Conservation (phyloP, 2,888 invertebrate species). For the Phalangium opilio region DNA sequence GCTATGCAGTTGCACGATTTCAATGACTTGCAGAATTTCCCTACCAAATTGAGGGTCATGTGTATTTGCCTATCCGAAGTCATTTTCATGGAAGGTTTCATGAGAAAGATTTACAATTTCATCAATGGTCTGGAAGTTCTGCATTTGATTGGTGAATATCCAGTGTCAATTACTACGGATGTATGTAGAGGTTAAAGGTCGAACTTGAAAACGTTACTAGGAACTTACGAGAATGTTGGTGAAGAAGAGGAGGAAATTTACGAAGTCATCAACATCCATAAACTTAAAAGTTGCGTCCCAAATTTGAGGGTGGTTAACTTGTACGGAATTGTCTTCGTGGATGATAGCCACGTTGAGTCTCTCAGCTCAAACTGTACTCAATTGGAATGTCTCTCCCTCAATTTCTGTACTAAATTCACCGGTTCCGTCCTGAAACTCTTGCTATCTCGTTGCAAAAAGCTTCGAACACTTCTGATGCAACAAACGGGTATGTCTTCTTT, state of each 20-base stretch:
- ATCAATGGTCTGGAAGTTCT: conserved; percentile 94
- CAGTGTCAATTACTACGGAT: too few species aligned
- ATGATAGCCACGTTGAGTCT: conserved; percentile 96
- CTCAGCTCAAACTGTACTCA: conserved; percentile 74
- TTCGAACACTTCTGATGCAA: conserved; percentile 84
- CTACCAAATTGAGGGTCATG: conserved; percentile 85
- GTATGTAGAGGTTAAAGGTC: background rate
- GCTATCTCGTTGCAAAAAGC: conserved; percentile 78
- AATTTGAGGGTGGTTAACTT: conserved; percentile 93
- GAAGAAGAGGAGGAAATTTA: conserved; percentile 99
- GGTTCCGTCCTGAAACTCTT: conserved; percentile 88
- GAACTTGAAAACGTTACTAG: conserved; percentile 33
- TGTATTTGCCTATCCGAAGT: conserved; percentile 96
- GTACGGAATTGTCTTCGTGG: conserved; percentile 95
- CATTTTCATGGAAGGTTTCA: conserved; percentile 99
- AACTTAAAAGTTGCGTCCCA: conserved; percentile 92
- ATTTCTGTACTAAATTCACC: conserved; percentile 91
- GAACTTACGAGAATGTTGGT: conserved; percentile 92
- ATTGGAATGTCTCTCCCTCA: conserved; percentile 90
- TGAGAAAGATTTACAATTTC: conserved; percentile 98
- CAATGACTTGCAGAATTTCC: conserved; percentile 96
- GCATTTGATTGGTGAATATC: conserved; percentile 68
- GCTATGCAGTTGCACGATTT: conserved; percentile 99
- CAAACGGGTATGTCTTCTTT: conserved; percentile 81
- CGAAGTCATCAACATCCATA: conserved; percentile 97